phyloP scores from a whole-genome alignment of 2,888 invertebrate species.

The Ellobium chinense region DNA sequence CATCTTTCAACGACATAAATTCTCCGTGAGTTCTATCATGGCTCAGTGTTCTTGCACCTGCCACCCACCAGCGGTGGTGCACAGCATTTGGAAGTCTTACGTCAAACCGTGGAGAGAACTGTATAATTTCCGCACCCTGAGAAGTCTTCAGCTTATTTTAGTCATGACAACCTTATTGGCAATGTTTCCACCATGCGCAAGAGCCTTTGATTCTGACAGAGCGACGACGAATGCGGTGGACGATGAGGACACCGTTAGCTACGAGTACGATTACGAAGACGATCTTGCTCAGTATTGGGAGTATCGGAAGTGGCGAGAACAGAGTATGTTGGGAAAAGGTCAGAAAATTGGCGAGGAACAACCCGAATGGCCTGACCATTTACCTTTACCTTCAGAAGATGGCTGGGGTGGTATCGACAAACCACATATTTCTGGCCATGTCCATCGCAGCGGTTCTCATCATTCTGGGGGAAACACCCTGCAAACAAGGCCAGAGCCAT shows the following conservation, averaged over 20 bases:
- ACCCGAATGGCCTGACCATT: not conserved
- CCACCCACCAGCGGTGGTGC: not conserved
- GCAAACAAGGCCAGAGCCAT: no score
- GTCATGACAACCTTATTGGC: not conserved
- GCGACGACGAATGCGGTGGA: not conserved
- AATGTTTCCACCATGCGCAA: not conserved
- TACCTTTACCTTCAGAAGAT: not conserved
- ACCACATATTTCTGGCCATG: not conserved
- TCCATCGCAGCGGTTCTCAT: not conserved
- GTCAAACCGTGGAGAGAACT: not conserved
- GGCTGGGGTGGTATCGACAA: not conserved
- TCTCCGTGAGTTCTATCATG: not conserved
- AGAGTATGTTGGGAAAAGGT: conserved; percentile 32
- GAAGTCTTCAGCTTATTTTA: not conserved
- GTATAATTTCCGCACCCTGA: not conserved
- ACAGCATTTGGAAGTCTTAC: not conserved
- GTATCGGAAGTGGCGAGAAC: conserved; percentile 28
- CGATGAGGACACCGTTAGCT: not conserved
- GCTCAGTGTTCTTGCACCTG: not conserved
- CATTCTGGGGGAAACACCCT: no score
- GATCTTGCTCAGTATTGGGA: not conserved
- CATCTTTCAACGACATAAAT: not conserved
- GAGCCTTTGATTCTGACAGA: not conserved
- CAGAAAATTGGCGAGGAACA: conserved; percentile 16
- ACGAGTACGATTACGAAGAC: conserved; percentile 17